Percentiles rank a stretch among this genome's conserved stretches.
These are phyloP conservation scores for Astatotilapia flaviijosephi DNA, from an alignment of 2,113 vertebrate species.

Conservation along the genomic window DNA sequence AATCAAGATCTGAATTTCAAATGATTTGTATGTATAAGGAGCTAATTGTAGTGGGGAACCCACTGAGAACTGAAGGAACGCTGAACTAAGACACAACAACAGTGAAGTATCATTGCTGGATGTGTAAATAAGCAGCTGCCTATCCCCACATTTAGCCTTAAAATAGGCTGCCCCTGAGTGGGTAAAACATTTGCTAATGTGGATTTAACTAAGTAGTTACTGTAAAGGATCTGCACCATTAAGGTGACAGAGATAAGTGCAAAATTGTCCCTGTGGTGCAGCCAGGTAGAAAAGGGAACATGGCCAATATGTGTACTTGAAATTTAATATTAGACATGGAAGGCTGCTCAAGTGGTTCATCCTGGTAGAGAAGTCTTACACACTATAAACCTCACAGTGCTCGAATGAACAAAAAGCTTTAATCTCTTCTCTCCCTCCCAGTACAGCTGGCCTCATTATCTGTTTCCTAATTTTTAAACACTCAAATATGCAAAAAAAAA, in stretches of 20 bases:
- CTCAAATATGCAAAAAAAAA: background rate
- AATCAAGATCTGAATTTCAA: background rate
- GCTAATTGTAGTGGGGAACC: background rate
- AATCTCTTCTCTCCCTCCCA: background rate
- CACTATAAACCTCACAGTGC: background rate
- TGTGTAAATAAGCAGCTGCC: background rate
- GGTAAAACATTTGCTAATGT: background rate
- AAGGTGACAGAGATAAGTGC: background rate
- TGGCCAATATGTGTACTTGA: background rate
- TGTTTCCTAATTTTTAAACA: background rate
- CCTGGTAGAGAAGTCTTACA: background rate
- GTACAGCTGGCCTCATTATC: background rate
- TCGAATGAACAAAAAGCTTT: background rate
- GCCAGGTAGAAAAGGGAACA: background rate
- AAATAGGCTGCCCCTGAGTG: background rate
- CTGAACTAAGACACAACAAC: background rate
- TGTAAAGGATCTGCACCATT: background rate
- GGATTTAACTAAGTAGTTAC: background rate
- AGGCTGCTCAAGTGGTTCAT: background rate
- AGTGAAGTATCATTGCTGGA: background rate
- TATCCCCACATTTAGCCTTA: background rate
- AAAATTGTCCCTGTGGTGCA: background rate
- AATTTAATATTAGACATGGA: background rate
- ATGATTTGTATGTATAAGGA: background rate
- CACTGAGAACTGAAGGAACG: background rate